Evolutionary conservation across 2,888 invertebrate species (phyloP), one percentile per base, ranked within the genome.

Genomic region (Platerodrilus igneus): DNA sequence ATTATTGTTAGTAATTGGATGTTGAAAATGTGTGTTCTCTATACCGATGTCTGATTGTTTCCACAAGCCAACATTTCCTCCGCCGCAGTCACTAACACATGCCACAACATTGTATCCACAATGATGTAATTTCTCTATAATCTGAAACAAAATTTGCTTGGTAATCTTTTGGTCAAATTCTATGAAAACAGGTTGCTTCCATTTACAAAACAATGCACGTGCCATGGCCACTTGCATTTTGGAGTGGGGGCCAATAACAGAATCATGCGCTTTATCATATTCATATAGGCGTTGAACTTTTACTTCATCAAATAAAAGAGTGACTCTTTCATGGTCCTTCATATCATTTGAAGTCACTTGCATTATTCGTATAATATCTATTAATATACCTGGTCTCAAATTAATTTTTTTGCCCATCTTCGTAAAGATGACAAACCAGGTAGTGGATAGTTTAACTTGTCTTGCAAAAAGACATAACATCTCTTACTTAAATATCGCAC

Each of bases 111-210:
- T 41, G 43, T 52, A 60, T 6, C 42, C 42, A 2, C 48, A 37
- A 19, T 41, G 30, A 32, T 53, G 35, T 4, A 59, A 34, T 10
- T 46, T 22, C 3, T 18, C 33, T 18, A 57, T 51, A 3, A 56
- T 18, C 10, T 44, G 17, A 1, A 37, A 6, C 14, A 54, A 39
- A 40, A 58, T 32, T n/a, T 45, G 16, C 38, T 48, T 36, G 11
- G 57, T 59, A 30, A 62, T 53, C 40, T 53, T 58, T 34, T 47
- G 25, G 38, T 60, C 62, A 43, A 63, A 62, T 9, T 40, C 47
- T 8, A 51, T 29, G 30, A 39, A 57, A 14, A 56, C 37, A 11
- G 51, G 54, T 34, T 58, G 56, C 27, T 57, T 53, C 50, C 55
- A 57, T 9, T 50, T 43, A 5, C 25, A 43, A 32, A 48, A 48